These are phyloP conservation scores for Pseudomyrmex sp. DNA, from an alignment of 1,140 invertebrate genomes.

Conservation along the genomic window DNA sequence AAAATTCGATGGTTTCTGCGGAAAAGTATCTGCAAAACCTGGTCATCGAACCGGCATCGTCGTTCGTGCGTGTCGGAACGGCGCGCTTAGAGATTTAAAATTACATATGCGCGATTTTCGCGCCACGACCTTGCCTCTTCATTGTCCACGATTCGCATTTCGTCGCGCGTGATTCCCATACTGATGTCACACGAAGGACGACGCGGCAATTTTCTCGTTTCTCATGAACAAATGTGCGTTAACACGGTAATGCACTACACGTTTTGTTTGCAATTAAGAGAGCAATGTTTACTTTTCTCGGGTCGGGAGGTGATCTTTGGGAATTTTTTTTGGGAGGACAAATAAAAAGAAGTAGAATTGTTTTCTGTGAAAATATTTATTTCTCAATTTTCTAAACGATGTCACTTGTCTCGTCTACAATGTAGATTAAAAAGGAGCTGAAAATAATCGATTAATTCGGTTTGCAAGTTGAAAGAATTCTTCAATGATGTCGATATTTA, in stretches of 20 bases:
- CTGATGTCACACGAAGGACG: not conserved
- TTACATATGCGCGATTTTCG: not conserved
- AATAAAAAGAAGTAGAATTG: too few relatives aligned
- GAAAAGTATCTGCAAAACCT: not conserved
- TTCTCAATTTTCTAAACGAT: too few relatives aligned
- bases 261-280: too few relatives aligned
- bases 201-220: conserved; percentile 29
- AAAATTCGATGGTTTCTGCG: not conserved
- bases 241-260: not conserved
- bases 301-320: too few relatives aligned
- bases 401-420: too few relatives aligned
- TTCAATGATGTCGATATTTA: too few relatives aligned
- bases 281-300: too few relatives aligned
- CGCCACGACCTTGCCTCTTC: conserved; percentile 1
- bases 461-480: too few relatives aligned
- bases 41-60: not conserved
- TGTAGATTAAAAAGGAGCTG: too few relatives aligned
- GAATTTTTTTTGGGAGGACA: too few relatives aligned
- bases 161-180: conserved; percentile 39
- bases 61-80: not conserved
- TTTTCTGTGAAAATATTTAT: too few relatives aligned
- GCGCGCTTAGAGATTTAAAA: not conserved
- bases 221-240: not conserved
- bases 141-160: conserved; percentile 12
- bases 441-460: too few relatives aligned